phyloP scores from a whole-genome alignment of 2,888 invertebrate genomes.

The Notocelia uddmanniana region DNA sequence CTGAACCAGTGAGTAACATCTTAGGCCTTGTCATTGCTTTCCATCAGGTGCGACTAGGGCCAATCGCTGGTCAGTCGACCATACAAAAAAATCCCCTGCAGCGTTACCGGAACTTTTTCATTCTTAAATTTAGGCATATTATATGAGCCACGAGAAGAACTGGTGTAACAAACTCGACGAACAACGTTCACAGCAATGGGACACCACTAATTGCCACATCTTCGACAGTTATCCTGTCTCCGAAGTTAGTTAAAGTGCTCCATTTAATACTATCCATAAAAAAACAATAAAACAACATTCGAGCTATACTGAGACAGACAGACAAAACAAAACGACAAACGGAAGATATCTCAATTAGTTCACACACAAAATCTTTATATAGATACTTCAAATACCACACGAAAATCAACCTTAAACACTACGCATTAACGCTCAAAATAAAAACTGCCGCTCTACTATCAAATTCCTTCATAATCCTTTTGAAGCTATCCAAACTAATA shows the following conservation, averaged over 20 bases:
- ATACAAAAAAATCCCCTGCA: no score
- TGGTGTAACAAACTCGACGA: no score
- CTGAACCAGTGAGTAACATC: no score
- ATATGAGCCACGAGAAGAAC: no score
- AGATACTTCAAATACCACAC: conserved; percentile 57
- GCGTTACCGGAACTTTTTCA: no score
- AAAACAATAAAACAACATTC: conserved; percentile 53
- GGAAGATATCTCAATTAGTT: conserved; percentile 83
- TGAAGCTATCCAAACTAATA: conserved; percentile 50
- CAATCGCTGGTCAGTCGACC: no score
- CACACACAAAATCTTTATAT: conserved; percentile 71
- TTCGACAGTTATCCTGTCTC: not conserved
- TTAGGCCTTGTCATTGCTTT: no score
- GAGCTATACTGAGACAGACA: conserved; percentile 58
- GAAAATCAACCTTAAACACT: conserved; percentile 52
- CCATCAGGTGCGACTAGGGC: no score
- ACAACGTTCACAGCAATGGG: no score
- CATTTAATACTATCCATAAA: conserved; percentile 40
- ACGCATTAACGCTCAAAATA: conserved; percentile 50
- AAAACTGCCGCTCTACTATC: conserved; percentile 45
- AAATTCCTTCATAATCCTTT: conserved; percentile 63
- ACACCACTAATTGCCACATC: not conserved
- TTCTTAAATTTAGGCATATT: no score
- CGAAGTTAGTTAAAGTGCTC: conserved; percentile 16
- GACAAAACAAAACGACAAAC: conserved; percentile 69